Percentiles rank a stretch among this genome's conserved stretches.
Evolutionary conservation across 2,888 invertebrate genomes (phyloP).

Genomic region (Aromia moschata): DNA sequence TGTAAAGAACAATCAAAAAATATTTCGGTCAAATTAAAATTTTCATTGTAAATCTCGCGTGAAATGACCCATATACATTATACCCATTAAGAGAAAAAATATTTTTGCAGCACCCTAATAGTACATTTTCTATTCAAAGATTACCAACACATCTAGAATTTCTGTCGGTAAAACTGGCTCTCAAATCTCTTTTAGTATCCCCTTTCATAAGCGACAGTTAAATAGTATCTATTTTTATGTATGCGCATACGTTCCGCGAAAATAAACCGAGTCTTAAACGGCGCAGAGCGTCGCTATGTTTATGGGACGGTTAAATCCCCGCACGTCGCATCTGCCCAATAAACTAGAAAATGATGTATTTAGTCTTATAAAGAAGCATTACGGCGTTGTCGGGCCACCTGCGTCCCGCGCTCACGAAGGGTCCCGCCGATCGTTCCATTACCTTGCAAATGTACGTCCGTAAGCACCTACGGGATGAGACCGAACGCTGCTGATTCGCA

Average conservation of each 20-base stretch:
- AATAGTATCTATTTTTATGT: background rate
- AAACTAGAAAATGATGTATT: constrained; percentile 49
- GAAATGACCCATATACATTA: too few species aligned
- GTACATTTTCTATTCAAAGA: too few species aligned
- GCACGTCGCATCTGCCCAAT: constrained; percentile 47
- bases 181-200: too few species aligned
- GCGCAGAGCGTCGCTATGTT: constrained; percentile 10
- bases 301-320: constrained; percentile 23
- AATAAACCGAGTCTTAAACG: constrained; percentile 12
- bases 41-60: too few species aligned
- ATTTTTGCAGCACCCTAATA: too few species aligned
- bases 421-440: constrained; percentile 40
- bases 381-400: constrained; percentile 47
- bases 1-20: too few species aligned
- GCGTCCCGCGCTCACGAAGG: constrained; percentile 39
- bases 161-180: too few species aligned
- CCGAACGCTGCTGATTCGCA: constrained; percentile 9
- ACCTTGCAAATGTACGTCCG: constrained; percentile 35
- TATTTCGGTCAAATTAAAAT: too few species aligned
- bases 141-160: too few species aligned
- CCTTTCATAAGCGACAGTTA: too few species aligned
- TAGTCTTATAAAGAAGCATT: constrained; percentile 49
- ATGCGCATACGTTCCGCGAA: background rate
- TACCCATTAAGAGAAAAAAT: too few species aligned
- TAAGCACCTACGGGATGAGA: constrained; percentile 14